A percentile compares a stretch with the other conserved stretches of the same genome.
phyloP scores from a whole-genome alignment of 2,113 vertebrate species.

The Toxotes chatareus region DNA sequence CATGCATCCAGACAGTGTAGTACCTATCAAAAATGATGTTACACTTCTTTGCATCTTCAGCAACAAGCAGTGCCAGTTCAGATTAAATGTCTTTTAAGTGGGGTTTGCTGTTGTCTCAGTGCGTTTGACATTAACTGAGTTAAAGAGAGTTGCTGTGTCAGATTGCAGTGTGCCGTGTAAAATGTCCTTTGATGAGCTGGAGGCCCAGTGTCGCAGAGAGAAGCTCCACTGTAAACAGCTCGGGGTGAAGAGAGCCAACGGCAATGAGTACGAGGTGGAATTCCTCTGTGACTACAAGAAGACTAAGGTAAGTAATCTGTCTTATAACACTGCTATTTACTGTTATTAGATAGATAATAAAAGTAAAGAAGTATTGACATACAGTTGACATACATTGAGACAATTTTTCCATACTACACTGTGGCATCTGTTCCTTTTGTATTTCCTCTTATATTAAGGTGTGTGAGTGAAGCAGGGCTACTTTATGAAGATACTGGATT shows the following conservation, averaged over 20 bases:
- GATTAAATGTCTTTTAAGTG: background rate
- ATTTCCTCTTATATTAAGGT: no score
- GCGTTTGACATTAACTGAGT: background rate
- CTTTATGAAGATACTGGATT: no score
- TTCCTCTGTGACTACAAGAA: constrained; percentile 92
- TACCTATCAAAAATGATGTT: background rate
- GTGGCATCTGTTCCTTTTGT: no score
- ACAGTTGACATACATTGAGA: no score
- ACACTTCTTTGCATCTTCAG: background rate
- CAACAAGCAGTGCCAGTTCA: background rate
- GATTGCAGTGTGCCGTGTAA: constrained; percentile 86
- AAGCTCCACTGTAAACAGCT: constrained; percentile 84
- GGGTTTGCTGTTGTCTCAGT: background rate
- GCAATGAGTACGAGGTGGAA: constrained; percentile 90
- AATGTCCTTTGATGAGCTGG: constrained; percentile 84
- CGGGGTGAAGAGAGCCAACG: constrained; percentile 84
- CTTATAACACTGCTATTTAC: background rate
- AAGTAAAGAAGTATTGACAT: no score
- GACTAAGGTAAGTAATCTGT: constrained; percentile 65
- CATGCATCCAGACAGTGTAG: no score
- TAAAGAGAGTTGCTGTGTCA: constrained; percentile 42
- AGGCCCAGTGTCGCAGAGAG: constrained; percentile 84
- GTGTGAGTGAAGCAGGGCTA: no score
- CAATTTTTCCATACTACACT: no score
- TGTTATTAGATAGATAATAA: no score